A percentile compares a stretch with the other conserved stretches of the same genome.
phyloP scores from a whole-genome alignment of 1,140 invertebrate genomes.

The Chrysomallon squamiferum region DNA sequence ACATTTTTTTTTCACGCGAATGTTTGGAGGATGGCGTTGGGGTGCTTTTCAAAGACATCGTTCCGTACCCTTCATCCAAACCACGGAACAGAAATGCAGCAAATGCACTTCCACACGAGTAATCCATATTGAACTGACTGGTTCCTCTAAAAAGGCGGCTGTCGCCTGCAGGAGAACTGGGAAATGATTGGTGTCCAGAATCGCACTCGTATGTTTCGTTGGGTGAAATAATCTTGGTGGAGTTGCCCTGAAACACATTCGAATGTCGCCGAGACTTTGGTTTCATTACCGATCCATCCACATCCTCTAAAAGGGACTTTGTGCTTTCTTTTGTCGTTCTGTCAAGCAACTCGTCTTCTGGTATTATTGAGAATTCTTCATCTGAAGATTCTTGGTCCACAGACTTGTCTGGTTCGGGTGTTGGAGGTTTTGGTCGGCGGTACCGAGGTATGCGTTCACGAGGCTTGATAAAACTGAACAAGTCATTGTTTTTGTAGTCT shows the following conservation, averaged over 20 bases:
- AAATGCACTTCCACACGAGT: too few relatives aligned
- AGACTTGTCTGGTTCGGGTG: background rate
- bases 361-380: background rate
- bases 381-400: background rate
- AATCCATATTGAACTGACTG: too few relatives aligned
- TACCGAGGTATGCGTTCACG: conserved; percentile 19
- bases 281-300: too few relatives aligned
- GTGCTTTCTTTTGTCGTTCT: background rate
- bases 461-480: conserved; percentile 36
- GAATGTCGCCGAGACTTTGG: too few relatives aligned
- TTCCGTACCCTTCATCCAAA: background rate
- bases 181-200: too few relatives aligned
- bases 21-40: background rate
- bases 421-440: conserved; percentile 21
- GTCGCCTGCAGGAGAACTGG: too few relatives aligned
- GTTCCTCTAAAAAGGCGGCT: too few relatives aligned
- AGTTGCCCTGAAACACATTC: too few relatives aligned
- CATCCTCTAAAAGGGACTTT: background rate
- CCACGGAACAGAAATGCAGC: too few relatives aligned
- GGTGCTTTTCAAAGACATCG: background rate
- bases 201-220: too few relatives aligned
- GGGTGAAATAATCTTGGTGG: too few relatives aligned
- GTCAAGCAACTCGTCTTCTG: background rate
- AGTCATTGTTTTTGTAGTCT: conserved; percentile 42
- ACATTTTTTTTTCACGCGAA: background rate